A percentile compares a stretch with the other conserved stretches of the same genome.
phyloP scores from a whole-genome alignment of 2,797 vertebrate species.

The Champsocephalus esox region DNA sequence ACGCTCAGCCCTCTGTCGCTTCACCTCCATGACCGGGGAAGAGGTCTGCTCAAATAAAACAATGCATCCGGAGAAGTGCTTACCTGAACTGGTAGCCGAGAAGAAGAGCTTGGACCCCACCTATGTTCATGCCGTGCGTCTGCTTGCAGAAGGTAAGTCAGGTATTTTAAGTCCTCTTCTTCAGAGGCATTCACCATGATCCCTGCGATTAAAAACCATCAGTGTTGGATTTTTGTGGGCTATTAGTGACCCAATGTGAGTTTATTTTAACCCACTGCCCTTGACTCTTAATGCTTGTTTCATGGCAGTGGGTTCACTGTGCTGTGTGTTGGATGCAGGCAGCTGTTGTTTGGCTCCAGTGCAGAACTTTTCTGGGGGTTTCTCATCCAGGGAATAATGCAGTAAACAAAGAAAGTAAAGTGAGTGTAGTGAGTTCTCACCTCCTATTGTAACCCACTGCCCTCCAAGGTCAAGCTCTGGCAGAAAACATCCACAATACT shows the following conservation, averaged over 20 bases:
- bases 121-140: constrained; percentile 94
- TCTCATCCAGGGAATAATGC: background rate
- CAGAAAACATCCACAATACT: constrained; percentile 3
- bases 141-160: constrained; percentile 92
- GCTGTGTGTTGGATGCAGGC: background rate
- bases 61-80: constrained; percentile 95
- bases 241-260: constrained; percentile 3
- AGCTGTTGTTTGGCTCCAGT: constrained; percentile 11
- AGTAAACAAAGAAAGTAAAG: constrained; percentile 41
- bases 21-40: constrained; percentile 80
- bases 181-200: constrained; percentile 3
- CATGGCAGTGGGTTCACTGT: background rate
- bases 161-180: background rate
- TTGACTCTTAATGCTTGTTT: constrained; percentile 25
- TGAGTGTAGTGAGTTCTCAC: constrained; percentile 20
- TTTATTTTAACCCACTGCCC: constrained; percentile 20
- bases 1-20: constrained; percentile 66
- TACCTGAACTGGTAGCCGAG: constrained; percentile 96
- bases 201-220: background rate
- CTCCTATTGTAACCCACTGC: constrained; percentile 19
- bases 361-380: constrained; percentile 56
- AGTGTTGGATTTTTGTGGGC: constrained; percentile 1
- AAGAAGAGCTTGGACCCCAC: constrained; percentile 93
- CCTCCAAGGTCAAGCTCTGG: constrained; percentile 62
- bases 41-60: constrained; percentile 62